phyloP scores from a whole-genome alignment of 2,113 vertebrate genomes.

The Brachyhypopomus occidentalis region DNA sequence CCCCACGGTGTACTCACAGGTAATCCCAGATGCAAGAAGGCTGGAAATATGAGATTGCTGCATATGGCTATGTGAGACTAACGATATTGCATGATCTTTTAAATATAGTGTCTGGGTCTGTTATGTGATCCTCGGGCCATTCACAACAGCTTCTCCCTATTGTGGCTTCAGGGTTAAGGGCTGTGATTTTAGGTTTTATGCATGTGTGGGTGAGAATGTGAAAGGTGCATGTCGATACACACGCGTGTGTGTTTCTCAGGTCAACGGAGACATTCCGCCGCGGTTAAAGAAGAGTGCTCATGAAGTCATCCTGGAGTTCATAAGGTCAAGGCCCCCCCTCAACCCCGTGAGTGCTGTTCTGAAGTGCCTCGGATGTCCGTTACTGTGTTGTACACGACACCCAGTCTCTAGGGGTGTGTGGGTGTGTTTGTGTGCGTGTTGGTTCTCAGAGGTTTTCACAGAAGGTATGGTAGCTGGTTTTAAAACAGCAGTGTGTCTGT shows the following conservation, averaged over 20 bases:
- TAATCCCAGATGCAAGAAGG: neutral
- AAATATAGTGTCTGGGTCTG: neutral
- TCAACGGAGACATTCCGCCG: constrained; percentile 91
- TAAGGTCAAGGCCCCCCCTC: constrained; percentile 93
- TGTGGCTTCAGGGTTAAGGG: neutral
- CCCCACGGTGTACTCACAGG: no score
- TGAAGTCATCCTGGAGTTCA: constrained; percentile 98
- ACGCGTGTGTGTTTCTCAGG: constrained; percentile 67
- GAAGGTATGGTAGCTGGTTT: no score
- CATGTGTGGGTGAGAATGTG: neutral
- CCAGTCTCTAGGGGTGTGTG: no score
- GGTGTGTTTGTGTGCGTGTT: neutral
- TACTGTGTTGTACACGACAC: neutral
- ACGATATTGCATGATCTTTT: neutral
- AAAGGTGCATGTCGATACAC: neutral
- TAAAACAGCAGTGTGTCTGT: no score
- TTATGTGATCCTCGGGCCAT: neutral
- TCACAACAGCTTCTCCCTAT: neutral
- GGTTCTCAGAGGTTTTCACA: no score
- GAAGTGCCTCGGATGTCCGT: neutral
- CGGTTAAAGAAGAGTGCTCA: constrained; percentile 97
- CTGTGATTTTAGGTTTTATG: neutral
- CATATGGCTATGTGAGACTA: neutral
- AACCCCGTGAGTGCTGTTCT: constrained; percentile 85
- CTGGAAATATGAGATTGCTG: neutral